Evolutionary conservation across 2,113 vertebrate genomes (phyloP).

Genomic region (Circaetus cinerascens): DNA sequence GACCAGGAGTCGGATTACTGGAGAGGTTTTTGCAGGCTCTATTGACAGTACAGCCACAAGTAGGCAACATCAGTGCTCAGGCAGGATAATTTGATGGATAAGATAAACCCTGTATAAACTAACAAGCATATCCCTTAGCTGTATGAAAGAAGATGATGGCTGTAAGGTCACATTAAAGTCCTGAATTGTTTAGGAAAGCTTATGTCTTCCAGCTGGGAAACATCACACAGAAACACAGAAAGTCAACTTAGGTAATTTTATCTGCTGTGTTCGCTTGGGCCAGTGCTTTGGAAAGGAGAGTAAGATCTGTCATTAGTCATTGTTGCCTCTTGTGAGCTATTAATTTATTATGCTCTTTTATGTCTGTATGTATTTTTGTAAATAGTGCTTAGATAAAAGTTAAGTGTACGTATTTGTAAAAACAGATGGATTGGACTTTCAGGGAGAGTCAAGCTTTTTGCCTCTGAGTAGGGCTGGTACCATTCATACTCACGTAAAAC

Average conservation of each 20-base stretch:
- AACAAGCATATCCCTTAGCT: conserved; percentile 28
- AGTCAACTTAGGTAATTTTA: conserved; percentile 48
- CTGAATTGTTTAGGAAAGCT: conserved; percentile 61
- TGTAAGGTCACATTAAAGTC: conserved; percentile 28
- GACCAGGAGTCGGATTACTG: neutral
- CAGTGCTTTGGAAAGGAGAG: neutral
- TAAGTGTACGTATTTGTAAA: conserved; percentile 41
- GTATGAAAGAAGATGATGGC: neutral
- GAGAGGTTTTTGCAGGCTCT: neutral
- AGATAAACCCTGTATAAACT: conserved; percentile 49
- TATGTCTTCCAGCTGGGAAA: conserved; percentile 67
- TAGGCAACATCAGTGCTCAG: neutral
- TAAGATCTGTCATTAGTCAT: conserved; percentile 32
- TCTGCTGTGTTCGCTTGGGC: conserved; percentile 1
- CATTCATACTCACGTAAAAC: neutral
- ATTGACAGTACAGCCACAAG: neutral
- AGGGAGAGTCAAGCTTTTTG: neutral
- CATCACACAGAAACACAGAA: conserved; percentile 52
- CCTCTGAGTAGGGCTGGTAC: neutral
- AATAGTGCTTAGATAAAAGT: conserved; percentile 52
- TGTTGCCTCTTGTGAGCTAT: neutral
- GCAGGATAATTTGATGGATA: conserved; percentile 21
- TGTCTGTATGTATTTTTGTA: conserved; percentile 27
- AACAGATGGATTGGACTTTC: conserved; percentile 20
- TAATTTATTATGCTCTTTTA: conserved; percentile 47